Evolutionary conservation across 2,113 vertebrate species (phyloP).

Genomic region (Eubucco bourcierii): DNA sequence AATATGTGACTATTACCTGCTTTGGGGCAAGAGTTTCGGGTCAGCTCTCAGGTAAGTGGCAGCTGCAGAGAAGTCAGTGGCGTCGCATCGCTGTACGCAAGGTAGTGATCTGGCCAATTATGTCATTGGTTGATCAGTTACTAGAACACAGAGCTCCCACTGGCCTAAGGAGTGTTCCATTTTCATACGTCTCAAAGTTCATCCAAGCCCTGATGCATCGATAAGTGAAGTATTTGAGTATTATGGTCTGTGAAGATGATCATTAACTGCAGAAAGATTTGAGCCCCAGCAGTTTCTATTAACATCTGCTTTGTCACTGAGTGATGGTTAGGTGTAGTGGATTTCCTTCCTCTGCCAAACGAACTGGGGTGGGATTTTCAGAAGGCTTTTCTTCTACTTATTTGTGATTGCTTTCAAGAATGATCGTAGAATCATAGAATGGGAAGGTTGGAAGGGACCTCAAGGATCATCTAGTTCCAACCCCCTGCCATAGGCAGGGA

Average conservation of each 20-base stretch:
- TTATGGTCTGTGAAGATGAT: slow-evolving; percentile 40
- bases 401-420: background rate
- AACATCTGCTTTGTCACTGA: background rate
- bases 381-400: background rate
- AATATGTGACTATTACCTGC: slow-evolving; percentile 27
- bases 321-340: background rate
- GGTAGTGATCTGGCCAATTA: background rate
- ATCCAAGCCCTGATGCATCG: slow-evolving; percentile 66
- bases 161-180: slow-evolving; percentile 46
- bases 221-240: slow-evolving; percentile 57
- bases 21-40: background rate
- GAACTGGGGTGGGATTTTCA: slow-evolving; percentile 5
- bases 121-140: slow-evolving; percentile 59
- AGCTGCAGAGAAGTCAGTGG: background rate
- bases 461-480: too few species aligned
- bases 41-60: slow-evolving; percentile 26
- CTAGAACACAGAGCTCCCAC: slow-evolving; percentile 12
- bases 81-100: background rate
- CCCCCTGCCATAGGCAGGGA: too few species aligned
- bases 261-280: slow-evolving; percentile 40
- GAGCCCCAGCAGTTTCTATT: background rate
- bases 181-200: slow-evolving; percentile 59
- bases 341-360: background rate
- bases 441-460: too few species aligned
- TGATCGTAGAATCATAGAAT: too few species aligned